phyloP scores from a whole-genome alignment of 2,888 invertebrate genomes.

The Melanotus villosus region DNA sequence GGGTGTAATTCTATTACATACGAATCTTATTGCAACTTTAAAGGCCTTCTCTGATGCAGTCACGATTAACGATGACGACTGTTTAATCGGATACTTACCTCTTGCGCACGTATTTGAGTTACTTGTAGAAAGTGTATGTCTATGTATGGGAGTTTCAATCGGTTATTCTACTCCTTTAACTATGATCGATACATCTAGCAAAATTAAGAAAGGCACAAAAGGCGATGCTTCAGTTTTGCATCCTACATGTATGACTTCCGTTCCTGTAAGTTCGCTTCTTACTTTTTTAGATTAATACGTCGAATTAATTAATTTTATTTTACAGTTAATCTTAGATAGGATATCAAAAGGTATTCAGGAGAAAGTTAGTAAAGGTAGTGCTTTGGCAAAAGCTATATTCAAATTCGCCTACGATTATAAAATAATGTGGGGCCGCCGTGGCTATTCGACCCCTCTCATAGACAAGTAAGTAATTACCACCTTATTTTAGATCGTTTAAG shows the following conservation, averaged over 20 bases:
- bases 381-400: conserved; percentile 87
- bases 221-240: conserved; percentile 93
- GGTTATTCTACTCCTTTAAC: conserved; percentile 98
- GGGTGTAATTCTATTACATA: conserved; percentile 87
- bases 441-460: conserved; percentile 86
- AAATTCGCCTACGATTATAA: conserved; percentile 97
- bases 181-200: conserved; percentile 92
- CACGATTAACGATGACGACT: conserved; percentile 80
- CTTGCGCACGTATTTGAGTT: conserved; percentile 98
- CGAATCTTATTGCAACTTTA: conserved; percentile 85
- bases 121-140: conserved; percentile 89
- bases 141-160: conserved; percentile 90
- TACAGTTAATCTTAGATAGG: conserved; percentile 94
- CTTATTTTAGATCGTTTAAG: conserved; percentile 32
- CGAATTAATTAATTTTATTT: conserved; percentile 7
- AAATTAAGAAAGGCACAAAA: conserved; percentile 94
- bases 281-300: background rate
- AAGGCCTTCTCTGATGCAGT: conserved; percentile 87
- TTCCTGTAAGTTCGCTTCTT: conserved; percentile 81
- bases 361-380: conserved; percentile 88
- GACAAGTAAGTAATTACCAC: conserved; percentile 70
- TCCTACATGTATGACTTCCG: conserved; percentile 96
- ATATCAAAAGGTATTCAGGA: conserved; percentile 98
- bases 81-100: conserved; percentile 95
- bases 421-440: conserved; percentile 84